Conservation (phyloP, 2,797 vertebrate genomes). For the Rhincodon typus region DNA sequence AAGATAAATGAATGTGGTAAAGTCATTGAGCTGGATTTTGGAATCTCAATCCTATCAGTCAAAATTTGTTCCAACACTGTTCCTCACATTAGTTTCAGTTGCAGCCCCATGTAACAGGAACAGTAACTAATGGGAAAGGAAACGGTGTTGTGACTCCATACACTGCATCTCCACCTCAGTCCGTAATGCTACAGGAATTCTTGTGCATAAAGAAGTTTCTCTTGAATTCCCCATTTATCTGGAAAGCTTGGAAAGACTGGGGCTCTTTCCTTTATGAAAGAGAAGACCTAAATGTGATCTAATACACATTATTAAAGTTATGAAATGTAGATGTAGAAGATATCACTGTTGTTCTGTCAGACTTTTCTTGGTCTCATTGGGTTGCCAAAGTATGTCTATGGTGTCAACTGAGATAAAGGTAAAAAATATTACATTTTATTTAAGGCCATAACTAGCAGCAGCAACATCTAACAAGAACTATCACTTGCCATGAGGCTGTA, state of each 20-base stretch:
- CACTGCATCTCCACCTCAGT: not conserved
- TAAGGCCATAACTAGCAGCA: too few relatives aligned
- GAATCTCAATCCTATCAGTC: not conserved
- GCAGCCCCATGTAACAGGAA: not conserved
- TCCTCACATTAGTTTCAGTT: not conserved
- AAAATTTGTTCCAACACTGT: not conserved
- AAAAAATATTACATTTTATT: too few relatives aligned
- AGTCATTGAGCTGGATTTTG: not conserved
- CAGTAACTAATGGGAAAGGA: not conserved
- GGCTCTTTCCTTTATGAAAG: not conserved
- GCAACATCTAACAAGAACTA: too few relatives aligned
- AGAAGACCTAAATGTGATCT: not conserved
- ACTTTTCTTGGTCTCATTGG: too few relatives aligned
- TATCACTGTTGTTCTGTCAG: not conserved
- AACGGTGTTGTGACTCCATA: not conserved
- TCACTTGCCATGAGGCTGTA: too few relatives aligned
- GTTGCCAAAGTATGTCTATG: too few relatives aligned
- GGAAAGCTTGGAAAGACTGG: not conserved
- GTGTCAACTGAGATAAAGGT: too few relatives aligned
- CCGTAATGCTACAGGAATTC: not conserved
- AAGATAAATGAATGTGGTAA: not conserved
- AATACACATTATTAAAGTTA: not conserved
- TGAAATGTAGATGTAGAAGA: not conserved
- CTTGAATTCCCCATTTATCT: not conserved
- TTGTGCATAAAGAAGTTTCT: too few relatives aligned